Base-by-base conservation (phyloP, 1,140 invertebrate species). In the Bombus terrestris region DNA sequence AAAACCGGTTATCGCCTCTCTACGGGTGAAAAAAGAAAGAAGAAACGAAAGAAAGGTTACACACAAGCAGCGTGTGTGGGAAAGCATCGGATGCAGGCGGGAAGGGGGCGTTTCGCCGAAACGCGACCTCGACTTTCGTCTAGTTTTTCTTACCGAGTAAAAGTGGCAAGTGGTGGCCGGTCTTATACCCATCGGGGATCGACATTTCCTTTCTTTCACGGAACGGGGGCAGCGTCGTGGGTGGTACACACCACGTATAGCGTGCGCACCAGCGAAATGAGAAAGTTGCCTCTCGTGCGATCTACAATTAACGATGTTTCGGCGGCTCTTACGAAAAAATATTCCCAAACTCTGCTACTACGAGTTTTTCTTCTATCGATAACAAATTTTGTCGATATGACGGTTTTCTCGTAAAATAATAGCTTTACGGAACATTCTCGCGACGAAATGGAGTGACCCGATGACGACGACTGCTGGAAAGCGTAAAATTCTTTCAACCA, bases 1-100 rank as follows among this genome's bases (percentile, higher is more conserved):
- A 79, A 85, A 85, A 85, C 83, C 62, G 83, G 77, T 85, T 85
- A 85, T 85, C 76, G 83, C 4, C 22, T 53, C 32, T 68, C 32
- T 35, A 32, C 12, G 13, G n/a, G 75, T 28, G 35, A 41, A 41
- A 64, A 41, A 53, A 3, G 15, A 15, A 62, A n/a, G 13, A 39
- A n/a, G 10, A 22, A 32, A 53, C 15, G 13, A 28, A 41, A 9
- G 39, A 41, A 32, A 25, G 37, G 22, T 59, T 47, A 59, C 47
- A 15, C 0, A 13, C 18, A 13, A n/a, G 8, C 9, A 37, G 35
- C 13, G 35, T 25, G 76, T 41, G 75, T 35, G 68, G 47, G 68
- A 62, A 72, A 80, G 53, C 35, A 22, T 53, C 5, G 41, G 9
- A 32, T 3, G 73, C 47, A 25, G 12, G 53, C 71, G 22, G 12